A percentile compares a stretch with the other conserved stretches of the same genome.
phyloP scores from a whole-genome alignment of 23 tunicate genomes.

The Phallusia fumigata region DNA sequence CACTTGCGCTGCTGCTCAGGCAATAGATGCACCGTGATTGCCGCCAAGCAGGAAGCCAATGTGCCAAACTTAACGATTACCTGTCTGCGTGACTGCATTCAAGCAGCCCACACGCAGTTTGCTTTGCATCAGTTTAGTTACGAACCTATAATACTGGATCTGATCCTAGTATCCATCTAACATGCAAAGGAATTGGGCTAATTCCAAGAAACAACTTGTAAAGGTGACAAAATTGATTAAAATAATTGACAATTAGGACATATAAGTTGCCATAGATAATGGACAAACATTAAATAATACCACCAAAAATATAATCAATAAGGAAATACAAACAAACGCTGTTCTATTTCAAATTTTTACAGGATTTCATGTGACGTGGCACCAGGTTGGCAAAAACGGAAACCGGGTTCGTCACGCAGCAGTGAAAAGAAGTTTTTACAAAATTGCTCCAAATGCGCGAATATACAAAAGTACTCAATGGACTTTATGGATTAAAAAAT shows the following conservation, averaged over 20 bases:
- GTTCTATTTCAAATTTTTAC: not conserved
- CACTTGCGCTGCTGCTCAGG: not conserved
- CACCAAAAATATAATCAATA: no score
- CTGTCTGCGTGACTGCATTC: not conserved
- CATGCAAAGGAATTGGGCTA: no score
- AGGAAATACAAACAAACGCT: no score
- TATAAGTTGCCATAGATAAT: no score
- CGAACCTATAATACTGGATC: no score
- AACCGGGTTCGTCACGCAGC: conserved; percentile 28
- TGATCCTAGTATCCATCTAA: no score
- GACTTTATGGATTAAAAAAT: conserved; percentile 38
- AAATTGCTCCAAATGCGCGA: conserved; percentile 4
- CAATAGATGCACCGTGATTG: not conserved
- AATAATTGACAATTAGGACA: no score
- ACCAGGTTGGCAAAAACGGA: conserved; percentile 15
- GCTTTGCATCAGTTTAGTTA: no score
- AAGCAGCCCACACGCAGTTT: no score
- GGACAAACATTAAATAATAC: no score
- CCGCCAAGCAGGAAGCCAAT: conserved; percentile 3
- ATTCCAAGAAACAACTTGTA: no score
- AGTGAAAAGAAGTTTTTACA: conserved; percentile 17
- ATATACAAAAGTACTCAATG: conserved; percentile 13
- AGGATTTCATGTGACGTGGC: conserved; percentile 56
- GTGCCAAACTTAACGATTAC: not conserved
- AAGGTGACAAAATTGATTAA: no score